Percentiles rank a stretch among this genome's conserved stretches.
Evolutionary conservation across 1,140 invertebrate species (phyloP).

Genomic region (Leptopilina boulardi): DNA sequence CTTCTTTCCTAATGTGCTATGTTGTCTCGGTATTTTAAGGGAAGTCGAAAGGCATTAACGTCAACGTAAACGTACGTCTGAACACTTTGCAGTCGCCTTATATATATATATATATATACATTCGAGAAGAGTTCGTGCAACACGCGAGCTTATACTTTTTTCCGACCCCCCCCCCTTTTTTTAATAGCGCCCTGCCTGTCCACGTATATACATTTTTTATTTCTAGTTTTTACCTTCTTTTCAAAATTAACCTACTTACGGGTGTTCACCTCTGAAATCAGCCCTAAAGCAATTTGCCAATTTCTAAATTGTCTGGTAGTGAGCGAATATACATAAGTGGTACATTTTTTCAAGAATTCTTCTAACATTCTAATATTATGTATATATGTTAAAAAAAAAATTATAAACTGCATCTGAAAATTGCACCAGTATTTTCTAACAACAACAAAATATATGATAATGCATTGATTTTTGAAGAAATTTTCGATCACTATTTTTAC

Average conservation of each 20-base stretch:
- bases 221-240: slow-evolving; percentile 22
- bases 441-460: no score
- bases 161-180: background rate
- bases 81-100: slow-evolving; percentile 19
- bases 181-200: slow-evolving; percentile 37
- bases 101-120: no score
- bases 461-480: no score
- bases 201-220: slow-evolving; percentile 36
- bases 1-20: slow-evolving; percentile 43
- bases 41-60: slow-evolving; percentile 55
- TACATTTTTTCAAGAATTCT: background rate
- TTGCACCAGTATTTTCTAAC: background rate
- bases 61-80: slow-evolving; percentile 38
- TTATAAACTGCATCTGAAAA: background rate
- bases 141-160: slow-evolving; percentile 30
- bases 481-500: no score
- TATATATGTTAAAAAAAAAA: no score
- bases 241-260: slow-evolving; percentile 29
- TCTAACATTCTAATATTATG: background rate
- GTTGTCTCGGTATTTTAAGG: slow-evolving; percentile 36
- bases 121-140: slow-evolving; percentile 19
- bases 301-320: background rate
- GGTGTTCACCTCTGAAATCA: background rate
- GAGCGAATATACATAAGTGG: background rate
- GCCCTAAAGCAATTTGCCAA: background rate